Percentiles rank a stretch among this genome's conserved stretches.
Evolutionary conservation across 2,888 invertebrate species (phyloP).

Genomic region (Drosophila meridiana): DNA sequence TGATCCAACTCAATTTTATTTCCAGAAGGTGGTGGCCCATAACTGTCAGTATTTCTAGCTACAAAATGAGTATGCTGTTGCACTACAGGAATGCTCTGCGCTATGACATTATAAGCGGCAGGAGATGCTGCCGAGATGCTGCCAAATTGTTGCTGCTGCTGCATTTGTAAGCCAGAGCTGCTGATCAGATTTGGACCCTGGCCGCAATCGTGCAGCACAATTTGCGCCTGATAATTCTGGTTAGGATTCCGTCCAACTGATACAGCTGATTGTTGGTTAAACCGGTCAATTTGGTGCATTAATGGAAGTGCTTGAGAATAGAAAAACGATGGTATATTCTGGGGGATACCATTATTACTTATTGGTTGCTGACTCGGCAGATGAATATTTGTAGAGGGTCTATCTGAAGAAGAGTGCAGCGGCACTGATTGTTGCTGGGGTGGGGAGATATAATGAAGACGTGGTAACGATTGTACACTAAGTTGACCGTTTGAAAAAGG

Average conservation of each 20-base stretch:
- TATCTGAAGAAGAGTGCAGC: constrained; percentile 67
- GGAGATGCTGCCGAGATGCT: constrained; percentile 57
- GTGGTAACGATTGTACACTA: constrained; percentile 43
- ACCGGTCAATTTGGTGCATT: constrained; percentile 75
- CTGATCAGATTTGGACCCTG: constrained; percentile 83
- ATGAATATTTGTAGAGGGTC: constrained; percentile 35
- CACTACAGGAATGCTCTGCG: constrained; percentile 80
- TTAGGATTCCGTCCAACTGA: constrained; percentile 33
- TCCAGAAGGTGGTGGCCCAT: constrained; percentile 80
- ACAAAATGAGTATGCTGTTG: constrained; percentile 81
- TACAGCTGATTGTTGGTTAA: constrained; percentile 64
- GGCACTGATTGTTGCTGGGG: constrained; percentile 36
- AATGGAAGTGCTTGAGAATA: constrained; percentile 77
- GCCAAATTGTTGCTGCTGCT: constrained; percentile 54
- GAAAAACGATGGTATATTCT: constrained; percentile 68
- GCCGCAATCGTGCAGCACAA: constrained; percentile 82
- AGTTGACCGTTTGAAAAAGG: constrained; percentile 63
- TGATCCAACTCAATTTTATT: constrained; percentile 75
- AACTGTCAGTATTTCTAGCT: constrained; percentile 64
- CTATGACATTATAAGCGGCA: constrained; percentile 69
- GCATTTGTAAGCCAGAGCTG: constrained; percentile 68
- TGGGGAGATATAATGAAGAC: constrained; percentile 58
- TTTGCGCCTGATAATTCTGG: constrained; percentile 56
- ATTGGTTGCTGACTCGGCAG: constrained; percentile 61
- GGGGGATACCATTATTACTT: constrained; percentile 70